Base-by-base conservation (phyloP, 1,140 invertebrate genomes). In the Aphidius gifuensis region DNA sequence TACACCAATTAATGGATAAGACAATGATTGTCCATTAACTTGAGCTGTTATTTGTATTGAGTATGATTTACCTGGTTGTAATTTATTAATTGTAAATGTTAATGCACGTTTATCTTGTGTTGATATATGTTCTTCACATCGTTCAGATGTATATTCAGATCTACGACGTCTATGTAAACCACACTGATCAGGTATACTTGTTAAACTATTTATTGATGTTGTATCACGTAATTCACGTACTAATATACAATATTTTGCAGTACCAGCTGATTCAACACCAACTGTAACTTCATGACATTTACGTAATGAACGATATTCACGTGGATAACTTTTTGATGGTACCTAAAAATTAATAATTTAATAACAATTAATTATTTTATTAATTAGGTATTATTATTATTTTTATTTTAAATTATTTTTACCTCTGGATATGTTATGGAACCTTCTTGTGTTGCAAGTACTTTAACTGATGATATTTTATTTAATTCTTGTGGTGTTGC, bases 361-460 rank as follows among this genome's bases (percentile, higher is more conserved):
- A 11, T 63, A 49, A 47, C 38, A 32, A 40, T 45, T 9, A 49
- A 40, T 39, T 16, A 47, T 49, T 11, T 49, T 59, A 44, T 51
- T 47, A 55, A 5, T 46, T n/a, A 32, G n/a, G n/a, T n/a, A 54
- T 32, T 46, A 43, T 51, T 45, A 50, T 45, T 62, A 21, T 62
- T 59, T 66, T 38, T 64, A 49, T 70, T 51, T 16, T 21, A 57
- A 40, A 16, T 4, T 7, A 39, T 47, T 46, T 43, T 50, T 65
- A 80, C 78, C 60, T 78, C 74, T 58, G 74, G 76, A 69, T 78
- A 76, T 62, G 71, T 68, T 5, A 71, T 60, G 0, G 76, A 72
- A 42, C 72, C 75, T 58, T 76, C 77, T 51, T 79, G 74, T 1
- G 72, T 74, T 1, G 79, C 80, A 5, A 80, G 58, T 5, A 81